Evolutionary conservation across 1,140 invertebrate genomes (phyloP), one percentile per base, ranked within the genome.

Genomic region (Teleopsis dalmanni): DNA sequence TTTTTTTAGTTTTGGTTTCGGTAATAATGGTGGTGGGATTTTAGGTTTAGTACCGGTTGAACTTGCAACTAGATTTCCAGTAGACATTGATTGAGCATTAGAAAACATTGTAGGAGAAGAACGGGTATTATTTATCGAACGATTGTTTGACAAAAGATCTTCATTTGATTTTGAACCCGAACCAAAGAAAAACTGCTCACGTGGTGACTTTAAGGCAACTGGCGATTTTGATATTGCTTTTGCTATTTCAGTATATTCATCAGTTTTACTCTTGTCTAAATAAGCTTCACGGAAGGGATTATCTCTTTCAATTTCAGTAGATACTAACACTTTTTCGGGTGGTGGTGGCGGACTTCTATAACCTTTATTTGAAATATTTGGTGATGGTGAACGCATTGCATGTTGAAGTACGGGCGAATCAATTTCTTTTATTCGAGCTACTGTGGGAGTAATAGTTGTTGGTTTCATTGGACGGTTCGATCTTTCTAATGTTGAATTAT

Each of bases 1-100:
- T 40, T 62, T 61, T 51, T 71, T 71, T 1, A 70, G 49, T 48
- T 59, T 58, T 19, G 67, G 68, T 33, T 70, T 71, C 6, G 68
- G 63, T 13, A 57, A 44, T 36, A 55, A 55, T 3, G 68, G 69
- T 3, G 70, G 71, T 25, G 53, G 53, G 46, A 59, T 59, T 26
- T 66, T 66, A 1, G 60, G 59, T 2, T 56, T 53, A 37, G 60
- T 21, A 53, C 63, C 54, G 52, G 56, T 49, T 63, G 31, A 29
- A 19, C 33, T 43, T 13, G 40, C 25, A 10, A 44, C 50, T 23
- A 70, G 35, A 40, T 57, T 68, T 40, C 64, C 68, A 10, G 63
- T 65, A 1, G 68, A 56, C 38, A 52, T 54, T 2, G 46, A 70
- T 38, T 64, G 65, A 18, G 57, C 55, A 31, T 22, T 36, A 21